Evolutionary conservation across 37 sponge, comb jelly and placozoan species (phyloP), one percentile per base, ranked within the genome.

Genomic region (Agelas oroides): DNA sequence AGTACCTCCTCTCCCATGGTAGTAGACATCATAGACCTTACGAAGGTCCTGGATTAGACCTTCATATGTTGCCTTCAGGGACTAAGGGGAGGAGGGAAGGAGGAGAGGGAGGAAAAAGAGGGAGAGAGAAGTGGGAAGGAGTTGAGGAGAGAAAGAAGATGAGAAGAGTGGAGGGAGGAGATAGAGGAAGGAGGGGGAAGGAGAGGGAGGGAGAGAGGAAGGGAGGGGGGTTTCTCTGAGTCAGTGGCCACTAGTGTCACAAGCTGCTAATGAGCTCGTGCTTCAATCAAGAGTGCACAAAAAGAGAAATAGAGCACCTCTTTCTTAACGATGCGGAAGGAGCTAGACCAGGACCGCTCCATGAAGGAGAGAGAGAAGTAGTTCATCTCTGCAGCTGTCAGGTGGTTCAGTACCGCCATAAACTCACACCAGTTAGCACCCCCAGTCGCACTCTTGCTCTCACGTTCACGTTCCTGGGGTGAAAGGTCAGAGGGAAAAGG

Each of bases 401-500:
- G 41, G 5, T 70, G 65, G 68, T 70, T 59, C 40, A 90, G 55
- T 6, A 75, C 58, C 5, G 32, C 41, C 82, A 90, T 85, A 19
- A 90, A 70, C 31, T 85, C 86, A 70, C 76, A 75, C 91, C 91
- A 90, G 75, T 79, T 90, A 19, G 31, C 63, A 8, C 72, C 79
- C 35, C 87, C 79, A 2, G 63, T 25, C 30, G 31, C 25, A 20
- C 57, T 37, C 37, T 79, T 73, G 28, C 35, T 73, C 27, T 80
- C 82, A 6, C 91, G 56, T 53, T 90, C 85, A 14, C 79, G 74
- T 0, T 90, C 90, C 85, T 84, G 71, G 23, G n/a, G 41, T 1
- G 1, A 38, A 59, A 25, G 63, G 63, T 61, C 27, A 61, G 5
- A 61, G 27, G n/a, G 35, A 15, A 40, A 24, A 0, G 6, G 3